Evolutionary conservation across 2,113 vertebrate genomes (phyloP).

Genomic region (Burhinus bistriatus): DNA sequence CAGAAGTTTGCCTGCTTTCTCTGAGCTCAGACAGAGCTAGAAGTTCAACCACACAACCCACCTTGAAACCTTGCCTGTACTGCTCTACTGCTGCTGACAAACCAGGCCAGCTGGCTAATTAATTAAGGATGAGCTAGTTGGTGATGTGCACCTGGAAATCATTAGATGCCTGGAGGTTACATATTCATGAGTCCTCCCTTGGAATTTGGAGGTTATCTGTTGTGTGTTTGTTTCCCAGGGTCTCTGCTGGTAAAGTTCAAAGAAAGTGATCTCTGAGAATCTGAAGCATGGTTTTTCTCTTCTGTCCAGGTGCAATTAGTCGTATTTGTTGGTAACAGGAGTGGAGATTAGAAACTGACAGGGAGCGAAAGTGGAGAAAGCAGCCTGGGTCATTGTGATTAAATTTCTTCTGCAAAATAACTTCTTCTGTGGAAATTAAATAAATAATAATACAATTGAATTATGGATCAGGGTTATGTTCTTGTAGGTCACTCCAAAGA

Average conservation of each 20-base stretch:
- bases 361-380: not conserved
- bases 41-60: not conserved
- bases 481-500: not conserved
- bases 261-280: not conserved
- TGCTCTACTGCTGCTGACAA: not conserved
- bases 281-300: not conserved
- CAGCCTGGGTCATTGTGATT: not conserved
- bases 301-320: not conserved
- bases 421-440: not conserved
- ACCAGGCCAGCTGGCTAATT: slow-evolving; percentile 38
- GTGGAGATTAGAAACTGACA: not conserved
- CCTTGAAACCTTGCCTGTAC: not conserved
- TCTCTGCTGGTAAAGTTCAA: not conserved
- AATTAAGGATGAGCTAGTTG: slow-evolving; percentile 36
- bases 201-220: not conserved
- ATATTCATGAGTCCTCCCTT: not conserved
- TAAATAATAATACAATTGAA: not conserved
- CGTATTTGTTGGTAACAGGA: not conserved
- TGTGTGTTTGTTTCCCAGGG: not conserved
- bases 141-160: slow-evolving; percentile 46
- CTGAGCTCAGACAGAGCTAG: not conserved
- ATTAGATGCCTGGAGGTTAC: slow-evolving; percentile 19
- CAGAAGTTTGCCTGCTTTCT: not conserved
- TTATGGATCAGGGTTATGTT: not conserved
- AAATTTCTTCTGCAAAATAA: not conserved